Conservation (phyloP, 2,888 invertebrate genomes). For the Eilema caniola region DNA sequence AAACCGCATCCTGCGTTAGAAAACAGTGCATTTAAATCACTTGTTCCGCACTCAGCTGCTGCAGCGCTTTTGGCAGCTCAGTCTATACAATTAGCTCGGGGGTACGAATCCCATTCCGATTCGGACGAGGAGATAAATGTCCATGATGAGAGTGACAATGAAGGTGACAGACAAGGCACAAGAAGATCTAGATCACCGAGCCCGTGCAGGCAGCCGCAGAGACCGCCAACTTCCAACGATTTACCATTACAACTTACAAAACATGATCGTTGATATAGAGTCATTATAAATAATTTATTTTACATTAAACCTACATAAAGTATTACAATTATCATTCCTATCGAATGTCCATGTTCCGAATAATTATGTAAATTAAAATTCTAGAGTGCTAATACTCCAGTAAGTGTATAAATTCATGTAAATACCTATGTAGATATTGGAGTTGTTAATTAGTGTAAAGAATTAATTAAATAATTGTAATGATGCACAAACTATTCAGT, state of each 20-base stretch:
- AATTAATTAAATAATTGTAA: slow-evolving; percentile 64
- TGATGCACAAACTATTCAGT: slow-evolving; percentile 72
- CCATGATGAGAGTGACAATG: slow-evolving; percentile 91
- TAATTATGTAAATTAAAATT: slow-evolving; percentile 74
- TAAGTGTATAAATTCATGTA: slow-evolving; percentile 80
- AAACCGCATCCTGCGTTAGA: slow-evolving; percentile 88
- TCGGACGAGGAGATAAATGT: slow-evolving; percentile 95
- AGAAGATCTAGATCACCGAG: slow-evolving; percentile 82
- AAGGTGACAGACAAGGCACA: slow-evolving; percentile 80
- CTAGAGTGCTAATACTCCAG: slow-evolving; percentile 73
- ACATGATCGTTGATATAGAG: slow-evolving; percentile 88
- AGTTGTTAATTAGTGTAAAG: slow-evolving; percentile 73
- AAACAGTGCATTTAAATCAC: slow-evolving; percentile 94
- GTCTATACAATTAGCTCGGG: slow-evolving; percentile 79
- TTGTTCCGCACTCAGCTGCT: slow-evolving; percentile 89
- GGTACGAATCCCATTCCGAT: slow-evolving; percentile 86
- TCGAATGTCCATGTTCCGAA: slow-evolving; percentile 73
- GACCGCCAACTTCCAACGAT: slow-evolving; percentile 70
- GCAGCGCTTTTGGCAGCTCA: slow-evolving; percentile 86
- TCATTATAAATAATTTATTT: slow-evolving; percentile 65
- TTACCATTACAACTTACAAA: slow-evolving; percentile 91
- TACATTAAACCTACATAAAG: slow-evolving; percentile 66
- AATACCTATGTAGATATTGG: slow-evolving; percentile 74
- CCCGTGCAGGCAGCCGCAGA: slow-evolving; percentile 69
- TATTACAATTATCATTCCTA: slow-evolving; percentile 73